phyloP scores from a whole-genome alignment of 2,797 vertebrate genomes.

The Tachyglossus aculeatus region DNA sequence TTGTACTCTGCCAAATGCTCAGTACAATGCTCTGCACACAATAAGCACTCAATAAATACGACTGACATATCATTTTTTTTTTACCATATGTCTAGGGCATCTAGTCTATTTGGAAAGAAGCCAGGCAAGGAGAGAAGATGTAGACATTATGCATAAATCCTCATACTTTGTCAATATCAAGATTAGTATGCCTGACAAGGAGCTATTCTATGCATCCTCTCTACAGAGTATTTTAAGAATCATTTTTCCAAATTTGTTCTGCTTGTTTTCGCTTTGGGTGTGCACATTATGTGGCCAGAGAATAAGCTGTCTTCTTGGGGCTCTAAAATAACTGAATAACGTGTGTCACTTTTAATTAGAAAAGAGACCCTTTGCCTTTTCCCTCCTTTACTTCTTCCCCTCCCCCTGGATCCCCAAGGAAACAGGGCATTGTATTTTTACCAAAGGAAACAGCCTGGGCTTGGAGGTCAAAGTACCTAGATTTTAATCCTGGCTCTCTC shows the following conservation, averaged over 20 bases:
- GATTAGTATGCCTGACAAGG: slow-evolving; percentile 39
- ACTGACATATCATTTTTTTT: too few species aligned
- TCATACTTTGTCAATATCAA: slow-evolving; percentile 43
- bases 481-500: too few species aligned
- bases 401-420: too few species aligned
- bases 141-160: slow-evolving; percentile 40
- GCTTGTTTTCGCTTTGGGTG: not conserved
- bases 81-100: not conserved
- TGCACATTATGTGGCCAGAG: not conserved
- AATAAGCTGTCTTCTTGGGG: not conserved
- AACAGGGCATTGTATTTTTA: too few species aligned
- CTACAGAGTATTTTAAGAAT: not conserved
- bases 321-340: not conserved
- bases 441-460: too few species aligned
- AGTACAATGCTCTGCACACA: too few species aligned
- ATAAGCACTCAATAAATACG: too few species aligned
- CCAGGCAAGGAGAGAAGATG: slow-evolving; percentile 30
- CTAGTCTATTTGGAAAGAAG: not conserved
- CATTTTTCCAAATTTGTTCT: slow-evolving; percentile 10
- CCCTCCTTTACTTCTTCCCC: too few species aligned
- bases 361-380: too few species aligned
- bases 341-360: not conserved
- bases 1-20: too few species aligned
- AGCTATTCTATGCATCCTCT: slow-evolving; percentile 4
- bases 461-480: too few species aligned